A percentile compares a stretch with the other conserved stretches of the same genome.
phyloP scores from a whole-genome alignment of 2,113 vertebrate species.

The Eretmochelys imbricata region DNA sequence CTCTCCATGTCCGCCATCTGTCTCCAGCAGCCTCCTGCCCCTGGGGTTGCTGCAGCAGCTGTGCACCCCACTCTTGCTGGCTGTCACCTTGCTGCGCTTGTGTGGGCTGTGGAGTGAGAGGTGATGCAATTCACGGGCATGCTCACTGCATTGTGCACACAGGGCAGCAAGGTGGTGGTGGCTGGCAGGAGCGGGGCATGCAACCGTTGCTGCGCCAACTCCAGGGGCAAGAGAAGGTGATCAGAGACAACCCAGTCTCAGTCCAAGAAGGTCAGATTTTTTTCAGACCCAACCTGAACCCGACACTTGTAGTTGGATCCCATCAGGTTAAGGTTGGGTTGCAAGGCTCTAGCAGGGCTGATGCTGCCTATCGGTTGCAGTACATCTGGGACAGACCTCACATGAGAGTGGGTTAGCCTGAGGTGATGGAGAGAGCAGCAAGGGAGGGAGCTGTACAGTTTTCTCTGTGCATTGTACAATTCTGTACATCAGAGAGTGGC shows the following conservation, averaged over 20 bases:
- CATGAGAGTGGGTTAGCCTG: rapidly evolving
- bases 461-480: background rate
- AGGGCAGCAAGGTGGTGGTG: too few relatives aligned
- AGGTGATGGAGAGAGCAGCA: rapidly evolving
- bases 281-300: background rate
- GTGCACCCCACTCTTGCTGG: too few relatives aligned
- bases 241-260: background rate
- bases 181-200: background rate
- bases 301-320: background rate
- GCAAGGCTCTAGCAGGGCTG: background rate
- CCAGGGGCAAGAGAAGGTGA: background rate
- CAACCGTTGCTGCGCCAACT: rapidly evolving
- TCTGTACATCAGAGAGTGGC: background rate
- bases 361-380: background rate
- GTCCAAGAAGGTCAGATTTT: background rate
- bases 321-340: background rate
- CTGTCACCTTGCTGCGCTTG: background rate
- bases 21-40: background rate
- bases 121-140: background rate
- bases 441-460: background rate
- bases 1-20: background rate
- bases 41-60: too few relatives aligned
- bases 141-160: background rate
- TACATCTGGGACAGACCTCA: rapidly evolving
- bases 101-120: background rate